A percentile compares a stretch with the other conserved stretches of the same genome.
Evolutionary conservation across 2,888 invertebrate species (phyloP).

Genomic region (Chrysina gloriosa): DNA sequence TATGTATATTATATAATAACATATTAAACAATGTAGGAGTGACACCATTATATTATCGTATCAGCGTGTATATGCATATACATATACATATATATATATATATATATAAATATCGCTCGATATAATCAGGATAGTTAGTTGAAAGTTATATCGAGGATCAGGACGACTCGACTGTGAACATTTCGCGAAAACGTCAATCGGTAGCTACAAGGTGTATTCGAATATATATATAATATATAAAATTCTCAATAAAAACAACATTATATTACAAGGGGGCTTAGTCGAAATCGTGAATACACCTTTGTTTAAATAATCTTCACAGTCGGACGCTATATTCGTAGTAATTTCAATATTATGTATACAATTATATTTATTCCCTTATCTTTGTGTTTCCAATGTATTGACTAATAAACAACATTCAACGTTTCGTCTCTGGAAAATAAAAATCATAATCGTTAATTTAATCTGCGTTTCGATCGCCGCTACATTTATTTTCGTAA

Average conservation of each 20-base stretch:
- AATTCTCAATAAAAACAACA: conserved; percentile 52
- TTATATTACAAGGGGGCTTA: conserved; percentile 53
- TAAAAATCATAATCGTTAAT: neutral
- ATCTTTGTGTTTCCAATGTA: conserved; percentile 15
- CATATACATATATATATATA: too few relatives aligned
- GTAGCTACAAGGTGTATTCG: conserved; percentile 11
- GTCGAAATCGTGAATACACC: conserved; percentile 50
- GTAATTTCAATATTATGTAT: conserved; percentile 5
- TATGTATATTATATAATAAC: conserved; percentile 49
- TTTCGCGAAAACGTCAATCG: conserved; percentile 36
- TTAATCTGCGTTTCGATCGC: neutral
- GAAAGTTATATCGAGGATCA: conserved; percentile 26
- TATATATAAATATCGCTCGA: conserved; percentile 16
- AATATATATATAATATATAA: conserved; percentile 25
- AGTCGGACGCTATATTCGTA: conserved; percentile 37
- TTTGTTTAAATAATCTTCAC: conserved; percentile 46
- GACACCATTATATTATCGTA: conserved; percentile 47
- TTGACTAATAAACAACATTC: conserved; percentile 45
- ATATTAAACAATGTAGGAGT: conserved; percentile 57
- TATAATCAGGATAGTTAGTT: neutral
- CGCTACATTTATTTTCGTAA: neutral
- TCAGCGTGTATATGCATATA: too few relatives aligned
- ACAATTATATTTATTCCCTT: conserved; percentile 2
- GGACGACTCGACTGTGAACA: conserved; percentile 55
- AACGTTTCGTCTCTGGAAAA: conserved; percentile 36